Evolutionary conservation across 2,113 vertebrate genomes (phyloP), one percentile per base, ranked within the genome.

Genomic region (Aleadryas rufinucha): DNA sequence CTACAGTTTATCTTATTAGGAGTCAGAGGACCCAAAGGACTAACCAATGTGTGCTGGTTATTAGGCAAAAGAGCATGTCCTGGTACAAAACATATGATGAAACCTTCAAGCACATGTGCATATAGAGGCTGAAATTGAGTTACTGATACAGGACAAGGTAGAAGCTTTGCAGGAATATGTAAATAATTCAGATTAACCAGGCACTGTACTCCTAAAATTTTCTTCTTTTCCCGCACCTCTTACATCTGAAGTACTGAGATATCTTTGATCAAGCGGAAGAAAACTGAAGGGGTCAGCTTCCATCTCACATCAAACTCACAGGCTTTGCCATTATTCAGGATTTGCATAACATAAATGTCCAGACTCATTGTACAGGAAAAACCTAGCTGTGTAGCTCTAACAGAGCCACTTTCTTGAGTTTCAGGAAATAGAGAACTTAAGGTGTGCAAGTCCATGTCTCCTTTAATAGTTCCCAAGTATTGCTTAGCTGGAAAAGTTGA

Each of bases 1-100:
- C 65, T 93, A 66, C 18, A 70, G 1, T 57, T 87, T 74, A 66
- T 65, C 42, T 87, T 79, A 28, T 61, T 87, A 83, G 84, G 90
- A 57, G 70, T 69, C 75, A 91, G 94, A 96, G 30, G 26, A 89
- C 80, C 60, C 69, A 52, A 88, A 90, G 92, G 82, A 95, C 93
- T 80, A 66, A 47, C 56, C 59, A 56, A 44, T 39, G 68, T 72
- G 15, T 87, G 49, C 79, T 94, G 54, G 19, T 47, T 80, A 71
- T 96, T 94, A 81, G 6, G 11, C n/a, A 74, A 52, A 95, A 95
- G 33, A 78, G 12, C 2, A 4, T 59, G 8, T 37, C 26, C 13
- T 90, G 17, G 44, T 92, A 87, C 54, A 35, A 30, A 89, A 64
- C 23, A 89, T 16, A 31, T 17, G 63, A 81, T 61, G 42, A 72